These are phyloP conservation scores for Nudaria mundana DNA, from an alignment of 2,888 invertebrate genomes.

Conservation along the genomic window DNA sequence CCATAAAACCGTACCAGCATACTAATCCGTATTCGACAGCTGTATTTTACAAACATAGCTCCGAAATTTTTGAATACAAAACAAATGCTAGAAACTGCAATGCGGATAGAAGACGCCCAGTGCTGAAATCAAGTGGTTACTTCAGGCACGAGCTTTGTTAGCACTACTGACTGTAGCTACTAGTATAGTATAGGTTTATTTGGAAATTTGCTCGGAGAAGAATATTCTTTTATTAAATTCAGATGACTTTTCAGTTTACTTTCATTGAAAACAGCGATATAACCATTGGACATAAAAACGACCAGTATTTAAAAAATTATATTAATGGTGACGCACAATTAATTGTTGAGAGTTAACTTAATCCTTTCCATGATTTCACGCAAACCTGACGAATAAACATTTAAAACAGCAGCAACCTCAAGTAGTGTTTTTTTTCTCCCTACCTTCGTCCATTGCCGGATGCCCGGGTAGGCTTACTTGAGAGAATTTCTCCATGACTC, in stretches of 20 bases:
- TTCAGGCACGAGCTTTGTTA: conserved; percentile 40
- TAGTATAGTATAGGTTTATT: not conserved
- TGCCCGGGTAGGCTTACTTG: too few relatives aligned
- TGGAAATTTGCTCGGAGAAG: not conserved
- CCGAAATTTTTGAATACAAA: conserved; percentile 19
- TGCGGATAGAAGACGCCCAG: conserved; percentile 35
- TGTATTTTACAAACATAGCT: conserved; percentile 2
- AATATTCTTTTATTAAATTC: not conserved
- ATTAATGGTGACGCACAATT: too few relatives aligned
- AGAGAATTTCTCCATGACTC: too few relatives aligned
- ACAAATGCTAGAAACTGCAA: conserved; percentile 32
- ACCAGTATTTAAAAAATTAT: too few relatives aligned
- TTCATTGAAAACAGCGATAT: not conserved
- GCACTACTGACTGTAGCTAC: conserved; percentile 6
- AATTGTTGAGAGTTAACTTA: too few relatives aligned
- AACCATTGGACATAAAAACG: too few relatives aligned
- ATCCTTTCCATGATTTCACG: too few relatives aligned
- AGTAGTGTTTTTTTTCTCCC: too few relatives aligned
- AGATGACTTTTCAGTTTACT: not conserved
- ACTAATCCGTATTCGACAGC: not conserved
- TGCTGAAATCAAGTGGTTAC: conserved; percentile 43
- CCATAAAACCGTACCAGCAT: not conserved
- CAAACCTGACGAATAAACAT: too few relatives aligned
- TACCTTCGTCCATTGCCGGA: too few relatives aligned
- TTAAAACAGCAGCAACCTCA: too few relatives aligned